Percentiles rank a stretch among this genome's conserved stretches.
Evolutionary conservation across 2,113 vertebrate species (phyloP).

Genomic region (Tringa solitaria): DNA sequence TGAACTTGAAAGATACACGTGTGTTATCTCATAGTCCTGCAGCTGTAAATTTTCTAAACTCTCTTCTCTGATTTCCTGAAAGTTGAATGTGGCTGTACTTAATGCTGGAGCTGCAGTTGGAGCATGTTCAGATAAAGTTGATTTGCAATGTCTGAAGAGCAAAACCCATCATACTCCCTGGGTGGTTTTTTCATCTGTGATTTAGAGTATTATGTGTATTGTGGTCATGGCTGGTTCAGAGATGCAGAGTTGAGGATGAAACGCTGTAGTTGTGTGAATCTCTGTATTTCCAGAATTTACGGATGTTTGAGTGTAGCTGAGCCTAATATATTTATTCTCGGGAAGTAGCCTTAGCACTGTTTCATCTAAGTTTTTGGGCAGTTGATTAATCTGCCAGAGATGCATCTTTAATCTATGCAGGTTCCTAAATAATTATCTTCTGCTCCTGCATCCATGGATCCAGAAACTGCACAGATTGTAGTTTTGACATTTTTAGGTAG

Average conservation of each 20-base stretch:
- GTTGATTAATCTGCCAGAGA: background rate
- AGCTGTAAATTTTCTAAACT: background rate
- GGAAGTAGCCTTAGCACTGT: background rate
- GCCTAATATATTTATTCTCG: background rate
- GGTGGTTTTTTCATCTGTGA: background rate
- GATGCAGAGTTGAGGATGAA: background rate
- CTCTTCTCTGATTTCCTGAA: background rate
- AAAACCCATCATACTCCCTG: background rate
- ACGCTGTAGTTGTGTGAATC: background rate
- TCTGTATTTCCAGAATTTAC: background rate
- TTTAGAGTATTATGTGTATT: background rate
- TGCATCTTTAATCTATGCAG: background rate
- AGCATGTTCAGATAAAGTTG: background rate
- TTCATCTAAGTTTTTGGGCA: background rate
- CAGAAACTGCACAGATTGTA: slow-evolving; percentile 57
- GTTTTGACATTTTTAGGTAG: slow-evolving; percentile 62
- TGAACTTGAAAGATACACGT: background rate
- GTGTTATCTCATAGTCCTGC: background rate
- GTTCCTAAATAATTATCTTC: slow-evolving; percentile 33
- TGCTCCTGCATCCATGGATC: background rate
- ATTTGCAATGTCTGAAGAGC: background rate
- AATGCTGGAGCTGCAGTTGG: background rate
- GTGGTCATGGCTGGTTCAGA: background rate
- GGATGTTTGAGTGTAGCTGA: background rate
- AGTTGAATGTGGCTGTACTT: background rate